A percentile compares a stretch with the other conserved stretches of the same genome.
These are phyloP conservation scores for Chlorodrepanis virens DNA, from an alignment of 2,113 vertebrate genomes.

Conservation along the genomic window DNA sequence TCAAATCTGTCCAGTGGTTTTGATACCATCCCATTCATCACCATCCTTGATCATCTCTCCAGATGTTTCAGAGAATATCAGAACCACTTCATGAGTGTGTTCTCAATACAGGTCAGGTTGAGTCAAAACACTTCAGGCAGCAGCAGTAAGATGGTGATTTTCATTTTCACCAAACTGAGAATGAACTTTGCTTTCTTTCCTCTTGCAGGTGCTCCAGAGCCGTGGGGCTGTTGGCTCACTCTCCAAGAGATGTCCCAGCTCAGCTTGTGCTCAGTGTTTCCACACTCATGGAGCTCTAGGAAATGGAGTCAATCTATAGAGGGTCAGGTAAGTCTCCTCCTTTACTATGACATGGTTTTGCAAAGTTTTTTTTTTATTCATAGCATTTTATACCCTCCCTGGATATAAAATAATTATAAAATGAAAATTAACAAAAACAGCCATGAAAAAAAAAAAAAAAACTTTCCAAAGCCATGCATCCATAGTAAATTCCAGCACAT, in stretches of 20 bases:
- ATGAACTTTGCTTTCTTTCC: constrained; percentile 31
- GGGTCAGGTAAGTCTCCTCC: constrained; percentile 58
- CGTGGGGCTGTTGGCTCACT: constrained; percentile 17
- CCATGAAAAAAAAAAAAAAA: constrained; percentile 34
- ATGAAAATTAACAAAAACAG: not conserved
- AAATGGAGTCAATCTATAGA: constrained; percentile 40
- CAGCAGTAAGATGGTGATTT: not conserved
- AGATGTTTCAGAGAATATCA: not conserved
- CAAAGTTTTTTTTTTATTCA: constrained; percentile 63
- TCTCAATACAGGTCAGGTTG: not conserved
- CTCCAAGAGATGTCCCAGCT: constrained; percentile 46
- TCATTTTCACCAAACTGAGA: not conserved
- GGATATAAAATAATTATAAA: constrained; percentile 36
- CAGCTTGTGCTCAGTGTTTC: constrained; percentile 21
- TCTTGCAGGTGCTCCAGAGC: constrained; percentile 53
- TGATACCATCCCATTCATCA: not conserved
- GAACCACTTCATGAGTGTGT: not conserved
- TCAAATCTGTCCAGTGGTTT: not conserved
- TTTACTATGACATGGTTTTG: constrained; percentile 72
- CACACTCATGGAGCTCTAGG: constrained; percentile 23
- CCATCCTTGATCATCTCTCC: constrained; percentile 5
- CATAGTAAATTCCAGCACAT: constrained; percentile 57
- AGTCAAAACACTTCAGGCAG: not conserved
- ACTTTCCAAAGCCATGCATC: constrained; percentile 69
- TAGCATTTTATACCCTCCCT: constrained; percentile 39